Percentiles rank a stretch among this genome's conserved stretches.
Conservation (phyloP, 2,113 vertebrate genomes). For the Oryzias celebensis region DNA sequence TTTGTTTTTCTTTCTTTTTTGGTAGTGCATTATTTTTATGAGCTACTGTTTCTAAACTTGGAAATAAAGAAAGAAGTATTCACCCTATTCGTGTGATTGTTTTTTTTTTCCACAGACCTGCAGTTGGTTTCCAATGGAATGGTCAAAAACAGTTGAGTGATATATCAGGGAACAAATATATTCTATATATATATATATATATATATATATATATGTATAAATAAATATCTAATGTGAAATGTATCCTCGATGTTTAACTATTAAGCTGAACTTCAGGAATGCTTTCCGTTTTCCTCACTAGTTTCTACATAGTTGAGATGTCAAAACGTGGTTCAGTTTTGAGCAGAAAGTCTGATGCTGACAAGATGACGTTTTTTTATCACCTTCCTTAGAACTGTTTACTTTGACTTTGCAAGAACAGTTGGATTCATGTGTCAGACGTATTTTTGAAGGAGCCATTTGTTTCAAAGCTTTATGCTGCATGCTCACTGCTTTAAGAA, state of each 20-base stretch:
- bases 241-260: not conserved
- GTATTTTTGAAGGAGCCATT: constrained; percentile 3
- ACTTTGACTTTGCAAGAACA: constrained; percentile 3
- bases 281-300: constrained; percentile 4
- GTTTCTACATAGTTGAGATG: constrained; percentile 21
- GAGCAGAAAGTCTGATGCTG: constrained; percentile 6
- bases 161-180: too few relatives aligned
- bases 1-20: too few relatives aligned
- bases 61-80: too few relatives aligned
- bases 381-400: not conserved
- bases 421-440: not conserved
- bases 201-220: too few relatives aligned
- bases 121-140: too few relatives aligned
- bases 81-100: too few relatives aligned
- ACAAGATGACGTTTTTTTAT: constrained; percentile 4
- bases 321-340: not conserved
- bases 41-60: too few relatives aligned
- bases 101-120: too few relatives aligned
- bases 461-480: constrained; percentile 11
- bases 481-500: not conserved
- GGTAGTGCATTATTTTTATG: too few relatives aligned
- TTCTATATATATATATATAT: too few relatives aligned
- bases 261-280: constrained; percentile 3
- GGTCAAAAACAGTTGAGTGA: too few relatives aligned
- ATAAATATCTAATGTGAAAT: not conserved